Evolutionary conservation across 2,888 invertebrate species (phyloP).

Genomic region (Pyralis farinalis): DNA sequence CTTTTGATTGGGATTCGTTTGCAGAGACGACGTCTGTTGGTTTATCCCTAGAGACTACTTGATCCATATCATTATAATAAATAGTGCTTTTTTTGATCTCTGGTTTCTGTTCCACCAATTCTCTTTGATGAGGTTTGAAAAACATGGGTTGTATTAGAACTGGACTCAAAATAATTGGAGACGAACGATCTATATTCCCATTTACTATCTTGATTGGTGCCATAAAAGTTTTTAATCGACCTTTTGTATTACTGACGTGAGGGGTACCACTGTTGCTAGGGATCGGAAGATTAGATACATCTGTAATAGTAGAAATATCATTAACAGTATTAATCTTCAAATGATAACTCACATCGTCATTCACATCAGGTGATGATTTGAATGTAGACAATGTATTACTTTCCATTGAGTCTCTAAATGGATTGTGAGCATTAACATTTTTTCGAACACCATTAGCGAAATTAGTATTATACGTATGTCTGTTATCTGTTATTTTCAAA

Average conservation of each 20-base stretch:
- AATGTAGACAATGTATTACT: conserved; percentile 15
- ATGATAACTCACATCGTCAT: conserved; percentile 61
- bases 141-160: conserved; percentile 61
- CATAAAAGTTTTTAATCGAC: conserved; percentile 43
- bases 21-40: conserved; percentile 10
- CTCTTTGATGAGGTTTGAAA: conserved; percentile 35
- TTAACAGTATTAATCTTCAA: conserved; percentile 62
- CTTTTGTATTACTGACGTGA: conserved; percentile 20
- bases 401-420: conserved; percentile 19
- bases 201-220: conserved; percentile 52
- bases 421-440: conserved; percentile 18
- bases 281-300: conserved; percentile 13
- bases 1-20: conserved; percentile 7
- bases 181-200: conserved; percentile 31
- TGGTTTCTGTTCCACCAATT: conserved; percentile 20
- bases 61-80: conserved; percentile 65
- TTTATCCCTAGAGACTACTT: conserved; percentile 39
- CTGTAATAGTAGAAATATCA: conserved; percentile 37
- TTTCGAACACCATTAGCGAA: neutral
- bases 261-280: neutral
- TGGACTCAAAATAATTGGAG: conserved; percentile 63
- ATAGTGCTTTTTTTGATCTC: conserved; percentile 45
- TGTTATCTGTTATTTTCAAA: neutral
- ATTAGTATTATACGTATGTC: neutral
- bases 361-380: conserved; percentile 19